phyloP scores from a whole-genome alignment of 2,113 vertebrate species.

The Panthera uncia region DNA sequence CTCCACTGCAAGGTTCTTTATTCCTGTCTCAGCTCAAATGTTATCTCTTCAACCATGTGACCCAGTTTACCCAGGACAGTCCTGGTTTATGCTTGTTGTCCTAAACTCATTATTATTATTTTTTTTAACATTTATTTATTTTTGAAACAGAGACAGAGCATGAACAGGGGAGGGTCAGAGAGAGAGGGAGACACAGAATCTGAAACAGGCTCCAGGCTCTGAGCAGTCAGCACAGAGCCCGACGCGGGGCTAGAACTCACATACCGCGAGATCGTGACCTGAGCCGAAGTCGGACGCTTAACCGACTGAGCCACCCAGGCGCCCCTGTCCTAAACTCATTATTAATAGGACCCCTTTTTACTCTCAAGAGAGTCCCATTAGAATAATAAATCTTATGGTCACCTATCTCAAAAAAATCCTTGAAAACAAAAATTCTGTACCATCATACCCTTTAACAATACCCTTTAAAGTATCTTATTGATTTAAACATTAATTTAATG shows the following conservation, averaged over 20 bases:
- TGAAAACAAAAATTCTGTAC: neutral
- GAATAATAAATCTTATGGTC: neutral
- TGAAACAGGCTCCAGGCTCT: too few relatives aligned
- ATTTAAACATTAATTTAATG: conserved; percentile 23
- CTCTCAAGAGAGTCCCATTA: neutral
- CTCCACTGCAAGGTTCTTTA: neutral
- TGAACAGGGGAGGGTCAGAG: too few relatives aligned
- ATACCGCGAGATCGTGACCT: too few relatives aligned
- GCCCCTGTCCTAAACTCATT: neutral
- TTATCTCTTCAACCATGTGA: neutral
- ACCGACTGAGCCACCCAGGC: too few relatives aligned
- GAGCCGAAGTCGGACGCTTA: too few relatives aligned
- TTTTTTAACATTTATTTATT: too few relatives aligned
- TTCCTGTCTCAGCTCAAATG: conserved; percentile 6
- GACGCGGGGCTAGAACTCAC: too few relatives aligned
- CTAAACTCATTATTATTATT: neutral
- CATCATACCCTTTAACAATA: neutral
- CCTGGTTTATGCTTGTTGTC: neutral
- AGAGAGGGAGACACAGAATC: too few relatives aligned
- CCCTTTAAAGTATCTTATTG: conserved; percentile 17
- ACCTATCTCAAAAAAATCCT: conserved; percentile 10
- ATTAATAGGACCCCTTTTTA: neutral
- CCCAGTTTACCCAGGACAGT: neutral
- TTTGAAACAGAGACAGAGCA: too few relatives aligned
- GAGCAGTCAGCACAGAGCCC: too few relatives aligned